Conservation (phyloP, 2,113 vertebrate genomes). For the Benthochromis sp. region DNA sequence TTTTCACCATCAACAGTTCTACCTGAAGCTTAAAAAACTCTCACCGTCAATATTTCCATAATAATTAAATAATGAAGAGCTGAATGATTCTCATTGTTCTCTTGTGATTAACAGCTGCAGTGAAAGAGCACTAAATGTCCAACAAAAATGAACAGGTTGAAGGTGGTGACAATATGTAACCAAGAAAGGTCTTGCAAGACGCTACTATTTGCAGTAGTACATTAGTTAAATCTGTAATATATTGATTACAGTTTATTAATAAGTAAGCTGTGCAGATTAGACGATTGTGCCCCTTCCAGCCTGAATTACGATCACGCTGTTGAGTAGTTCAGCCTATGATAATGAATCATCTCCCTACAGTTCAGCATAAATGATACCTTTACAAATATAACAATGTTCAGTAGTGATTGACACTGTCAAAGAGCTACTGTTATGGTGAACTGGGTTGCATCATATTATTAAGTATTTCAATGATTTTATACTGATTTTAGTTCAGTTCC, state of each 20-base stretch:
- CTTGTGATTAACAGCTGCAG: neutral
- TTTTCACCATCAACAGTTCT: neutral
- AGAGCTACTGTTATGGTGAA: neutral
- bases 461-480: neutral
- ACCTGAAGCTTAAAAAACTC: neutral
- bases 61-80: neutral
- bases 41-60: neutral
- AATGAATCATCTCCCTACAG: neutral
- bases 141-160: neutral
- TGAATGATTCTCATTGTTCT: neutral
- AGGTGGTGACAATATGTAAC: neutral
- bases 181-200: neutral
- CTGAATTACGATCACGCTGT: neutral
- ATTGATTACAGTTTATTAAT: neutral
- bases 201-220: neutral
- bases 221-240: neutral
- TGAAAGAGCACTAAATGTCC: neutral
- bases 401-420: neutral
- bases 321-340: neutral
- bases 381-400: neutral
- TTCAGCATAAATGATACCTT: neutral
- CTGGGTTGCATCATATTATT: neutral
- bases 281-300: neutral
- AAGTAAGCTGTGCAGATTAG: neutral
- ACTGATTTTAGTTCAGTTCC: neutral